Conservation (phyloP, 1,140 invertebrate species). For the Harlomillsia oculata region DNA sequence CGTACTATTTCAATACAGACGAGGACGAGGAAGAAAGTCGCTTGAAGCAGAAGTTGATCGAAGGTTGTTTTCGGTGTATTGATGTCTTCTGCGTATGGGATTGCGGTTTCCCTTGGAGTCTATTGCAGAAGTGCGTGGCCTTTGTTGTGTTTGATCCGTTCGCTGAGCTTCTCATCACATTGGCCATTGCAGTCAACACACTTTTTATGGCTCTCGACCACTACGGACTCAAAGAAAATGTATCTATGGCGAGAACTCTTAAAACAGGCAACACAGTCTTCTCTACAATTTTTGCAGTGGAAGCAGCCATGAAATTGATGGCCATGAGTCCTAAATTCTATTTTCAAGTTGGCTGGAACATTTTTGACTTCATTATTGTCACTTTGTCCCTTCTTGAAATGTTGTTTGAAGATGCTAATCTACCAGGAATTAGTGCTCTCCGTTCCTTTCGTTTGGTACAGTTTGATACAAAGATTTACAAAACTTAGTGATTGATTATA, state of each 20-base stretch:
- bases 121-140: conserved; percentile 79
- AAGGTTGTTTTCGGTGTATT: conserved; percentile 61
- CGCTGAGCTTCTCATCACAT: conserved; percentile 93
- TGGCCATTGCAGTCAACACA: conserved; percentile 96
- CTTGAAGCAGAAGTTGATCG: conserved; percentile 71
- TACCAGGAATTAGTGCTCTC: conserved; percentile 61
- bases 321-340: conserved; percentile 95
- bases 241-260: conserved; percentile 40
- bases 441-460: conserved; percentile 95
- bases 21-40: conserved; percentile 76
- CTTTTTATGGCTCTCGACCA: conserved; percentile 97
- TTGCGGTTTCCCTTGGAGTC: conserved; percentile 83
- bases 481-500: not conserved
- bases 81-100: conserved; percentile 96
- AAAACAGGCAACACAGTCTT: conserved; percentile 49
- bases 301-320: conserved; percentile 89
- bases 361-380: conserved; percentile 98
- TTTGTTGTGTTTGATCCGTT: conserved; percentile 94
- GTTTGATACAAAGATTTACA: conserved; percentile 39
- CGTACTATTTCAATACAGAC: conserved; percentile 86
- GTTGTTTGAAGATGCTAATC: conserved; percentile 72
- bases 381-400: conserved; percentile 87
- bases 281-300: conserved; percentile 92
- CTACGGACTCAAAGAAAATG: conserved; percentile 46
- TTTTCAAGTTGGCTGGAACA: conserved; percentile 98